Evolutionary conservation across 2,797 vertebrate genomes (phyloP).

Genomic region (Platyrinchus mystaceus): DNA sequence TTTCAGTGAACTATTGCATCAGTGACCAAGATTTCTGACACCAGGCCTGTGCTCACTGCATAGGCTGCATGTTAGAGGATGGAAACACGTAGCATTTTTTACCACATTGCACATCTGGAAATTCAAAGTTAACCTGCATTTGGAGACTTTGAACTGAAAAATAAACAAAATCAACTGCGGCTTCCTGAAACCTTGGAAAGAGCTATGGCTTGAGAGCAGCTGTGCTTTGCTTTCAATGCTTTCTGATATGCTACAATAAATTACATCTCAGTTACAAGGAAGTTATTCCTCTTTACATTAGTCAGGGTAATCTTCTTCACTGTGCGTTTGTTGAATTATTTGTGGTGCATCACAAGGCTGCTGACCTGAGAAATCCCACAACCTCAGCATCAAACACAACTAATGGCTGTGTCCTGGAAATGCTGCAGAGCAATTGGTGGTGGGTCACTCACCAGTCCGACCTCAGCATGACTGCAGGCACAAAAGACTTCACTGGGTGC

Average conservation of each 20-base stretch:
- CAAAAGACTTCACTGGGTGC: not conserved
- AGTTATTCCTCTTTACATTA: not conserved
- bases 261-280: not conserved
- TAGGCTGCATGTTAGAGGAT: not conserved
- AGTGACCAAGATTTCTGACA: not conserved
- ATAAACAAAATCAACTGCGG: slow-evolving; percentile 28
- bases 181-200: not conserved
- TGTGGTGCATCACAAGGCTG: not conserved
- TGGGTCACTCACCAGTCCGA: not conserved
- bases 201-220: not conserved
- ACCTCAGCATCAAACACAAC: not conserved
- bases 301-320: not conserved
- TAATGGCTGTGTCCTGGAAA: not conserved
- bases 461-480: not conserved
- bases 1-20: not conserved
- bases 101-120: slow-evolving; percentile 26
- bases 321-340: not conserved
- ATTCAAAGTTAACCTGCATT: slow-evolving; percentile 23
- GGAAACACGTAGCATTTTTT: not conserved
- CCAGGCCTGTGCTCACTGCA: not conserved
- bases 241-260: not conserved
- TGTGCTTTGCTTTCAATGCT: not conserved
- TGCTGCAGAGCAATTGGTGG: not conserved
- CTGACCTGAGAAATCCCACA: not conserved
- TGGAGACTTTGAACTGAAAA: slow-evolving; percentile 12